Base-by-base conservation (phyloP, 2,797 vertebrate species). In the Synanceia verrucosa region DNA sequence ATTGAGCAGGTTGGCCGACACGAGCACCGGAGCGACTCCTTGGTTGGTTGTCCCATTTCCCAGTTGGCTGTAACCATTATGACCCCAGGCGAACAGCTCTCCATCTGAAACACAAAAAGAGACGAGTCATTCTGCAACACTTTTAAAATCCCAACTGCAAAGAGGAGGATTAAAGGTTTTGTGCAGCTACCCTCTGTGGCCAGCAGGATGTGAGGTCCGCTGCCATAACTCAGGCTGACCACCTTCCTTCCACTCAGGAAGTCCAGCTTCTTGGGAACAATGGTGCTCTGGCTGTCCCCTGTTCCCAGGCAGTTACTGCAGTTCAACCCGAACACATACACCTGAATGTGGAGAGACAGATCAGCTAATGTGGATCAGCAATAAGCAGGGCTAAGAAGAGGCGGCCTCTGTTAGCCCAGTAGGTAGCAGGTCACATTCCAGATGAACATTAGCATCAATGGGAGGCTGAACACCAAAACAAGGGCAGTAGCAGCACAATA, bases 21-120 rank as follows among this genome's bases (percentile, higher is more conserved):
- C 94, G 16, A 96, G 94, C 74, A 96, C 86, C 6, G 97, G 98
- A 67, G 94, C 92, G 9, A 96, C 90, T 31, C 96, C 97, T 86
- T 97, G 97, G 88, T 96, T 97, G 67, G 96, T 97, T 13, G 96
- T 96, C 68, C 98, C 97, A 21, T 98, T 98, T 37, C 98, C 98
- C 78, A 99, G 94, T 19, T 99, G 98, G 92, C 97, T 97, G 86
- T 99, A 99, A 66, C 96, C 96, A 28, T 99, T 99, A 74, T 99
- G 98, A 12, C 97, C 98, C 98, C 98, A 99, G 28, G 97, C 95
- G 66, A 96, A 99, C 2, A 99, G 92, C 82, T 97, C 96, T 51
- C 98, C 97, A 68, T 97, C 98, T 99, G 90, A 48, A 92, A 73
- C 89, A 72, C 24, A 70, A 51, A 71, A 19, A 52, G n/a, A 53